These are phyloP conservation scores for Paracentrotus lividus DNA, from an alignment of 53 echinoderm and acorn worm genomes.

Conservation along the genomic window DNA sequence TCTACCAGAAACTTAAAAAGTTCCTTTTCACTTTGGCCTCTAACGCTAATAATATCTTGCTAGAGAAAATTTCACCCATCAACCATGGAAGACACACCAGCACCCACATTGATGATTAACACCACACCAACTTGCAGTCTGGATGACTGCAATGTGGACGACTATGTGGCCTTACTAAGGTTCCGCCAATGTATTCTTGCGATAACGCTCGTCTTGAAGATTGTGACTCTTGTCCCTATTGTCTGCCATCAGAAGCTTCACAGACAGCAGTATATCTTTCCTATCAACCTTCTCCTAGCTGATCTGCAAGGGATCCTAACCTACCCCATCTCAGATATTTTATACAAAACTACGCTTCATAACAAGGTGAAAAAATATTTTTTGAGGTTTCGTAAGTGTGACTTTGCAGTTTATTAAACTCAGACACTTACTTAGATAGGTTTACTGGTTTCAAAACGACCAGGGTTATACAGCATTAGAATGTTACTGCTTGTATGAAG, in stretches of 20 bases:
- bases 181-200: constrained; percentile 20
- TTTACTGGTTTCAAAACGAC: too few species aligned
- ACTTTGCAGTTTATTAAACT: too few species aligned
- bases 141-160: background rate
- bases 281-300: background rate
- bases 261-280: constrained; percentile 6
- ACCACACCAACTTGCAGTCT: background rate
- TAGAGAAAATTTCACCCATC: background rate
- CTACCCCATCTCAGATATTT: background rate
- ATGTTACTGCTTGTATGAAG: background rate
- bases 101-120: background rate
- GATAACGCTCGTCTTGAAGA: background rate
- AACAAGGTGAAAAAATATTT: constrained; percentile 2
- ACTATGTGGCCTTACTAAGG: background rate
- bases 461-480: too few species aligned
- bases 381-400: too few species aligned
- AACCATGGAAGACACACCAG: background rate
- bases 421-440: too few species aligned
- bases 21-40: too few species aligned
- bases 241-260: background rate
- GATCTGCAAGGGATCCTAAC: background rate
- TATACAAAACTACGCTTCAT: background rate
- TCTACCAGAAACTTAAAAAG: background rate
- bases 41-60: background rate
- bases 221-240: background rate